Evolutionary conservation across 2,888 invertebrate genomes (phyloP).

Genomic region (Habroteleia sp.): DNA sequence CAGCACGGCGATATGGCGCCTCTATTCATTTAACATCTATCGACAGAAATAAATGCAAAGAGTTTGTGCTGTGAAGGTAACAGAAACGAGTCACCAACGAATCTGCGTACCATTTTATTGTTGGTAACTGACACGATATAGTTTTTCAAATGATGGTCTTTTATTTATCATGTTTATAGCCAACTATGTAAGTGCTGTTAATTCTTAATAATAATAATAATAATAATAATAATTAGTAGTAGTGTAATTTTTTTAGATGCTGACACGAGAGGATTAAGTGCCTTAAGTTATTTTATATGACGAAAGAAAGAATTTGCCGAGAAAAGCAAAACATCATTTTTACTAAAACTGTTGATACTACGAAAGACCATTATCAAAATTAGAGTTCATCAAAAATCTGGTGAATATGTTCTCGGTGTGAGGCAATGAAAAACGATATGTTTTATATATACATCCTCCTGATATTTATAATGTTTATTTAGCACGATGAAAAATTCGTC

Average conservation of each 20-base stretch:
- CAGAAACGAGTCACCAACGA: conserved; percentile 20
- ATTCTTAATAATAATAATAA: too few relatives aligned
- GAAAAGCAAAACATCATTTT: too few relatives aligned
- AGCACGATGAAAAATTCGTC: conserved; percentile 55
- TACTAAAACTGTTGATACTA: neutral
- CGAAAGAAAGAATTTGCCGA: too few relatives aligned
- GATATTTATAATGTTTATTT: conserved; percentile 63
- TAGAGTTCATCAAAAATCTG: conserved; percentile 29
- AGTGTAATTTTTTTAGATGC: too few relatives aligned
- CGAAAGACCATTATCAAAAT: conserved; percentile 34
- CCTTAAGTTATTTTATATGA: too few relatives aligned
- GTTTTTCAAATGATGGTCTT: too few relatives aligned
- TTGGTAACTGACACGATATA: too few relatives aligned
- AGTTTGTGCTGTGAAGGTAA: conserved; percentile 25
- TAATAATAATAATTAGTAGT: too few relatives aligned
- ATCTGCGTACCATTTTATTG: conserved; percentile 3
- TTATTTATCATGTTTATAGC: too few relatives aligned
- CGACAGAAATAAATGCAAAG: conserved; percentile 40
- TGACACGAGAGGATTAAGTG: too few relatives aligned
- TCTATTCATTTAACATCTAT: conserved; percentile 48
- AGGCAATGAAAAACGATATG: conserved; percentile 55
- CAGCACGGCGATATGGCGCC: conserved; percentile 54
- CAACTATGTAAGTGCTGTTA: too few relatives aligned
- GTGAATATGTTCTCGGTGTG: conserved; percentile 29
- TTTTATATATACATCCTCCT: conserved; percentile 31